Percentiles rank a stretch among this genome's conserved stretches.
Evolutionary conservation across 2,113 vertebrate species (phyloP).

Genomic region (Chitala chitala): DNA sequence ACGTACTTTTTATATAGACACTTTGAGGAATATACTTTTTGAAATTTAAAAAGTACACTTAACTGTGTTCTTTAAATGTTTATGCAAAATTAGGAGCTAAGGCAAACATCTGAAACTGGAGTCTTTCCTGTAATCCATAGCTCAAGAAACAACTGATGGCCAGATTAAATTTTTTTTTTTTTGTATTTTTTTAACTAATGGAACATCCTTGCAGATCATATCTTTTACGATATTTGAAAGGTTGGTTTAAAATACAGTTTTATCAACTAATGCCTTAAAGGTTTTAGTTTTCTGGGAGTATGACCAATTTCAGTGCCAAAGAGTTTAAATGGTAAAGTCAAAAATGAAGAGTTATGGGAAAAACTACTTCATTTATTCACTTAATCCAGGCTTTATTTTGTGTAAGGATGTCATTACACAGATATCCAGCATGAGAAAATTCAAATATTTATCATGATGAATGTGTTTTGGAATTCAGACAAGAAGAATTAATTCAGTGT

Average conservation of each 20-base stretch:
- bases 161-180: too few species aligned
- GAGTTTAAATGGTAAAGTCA: not conserved
- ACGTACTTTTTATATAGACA: too few species aligned
- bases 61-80: conserved; percentile 13
- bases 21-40: not conserved
- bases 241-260: not conserved
- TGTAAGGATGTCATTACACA: not conserved
- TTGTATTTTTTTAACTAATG: too few species aligned
- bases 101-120: not conserved
- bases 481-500: not conserved
- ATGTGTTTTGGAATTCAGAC: not conserved
- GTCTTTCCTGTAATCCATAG: not conserved
- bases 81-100: not conserved
- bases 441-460: conserved; percentile 1
- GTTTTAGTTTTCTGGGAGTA: not conserved
- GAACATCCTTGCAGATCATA: too few species aligned
- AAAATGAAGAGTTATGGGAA: not conserved
- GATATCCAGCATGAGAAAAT: not conserved
- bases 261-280: too few species aligned
- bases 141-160: too few species aligned
- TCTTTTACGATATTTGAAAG: not conserved
- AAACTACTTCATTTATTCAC: not conserved
- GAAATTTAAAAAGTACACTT: not conserved
- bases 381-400: not conserved
- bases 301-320: not conserved